Base-by-base conservation (phyloP, 2,888 invertebrate species). In the Deilephila porcellus region DNA sequence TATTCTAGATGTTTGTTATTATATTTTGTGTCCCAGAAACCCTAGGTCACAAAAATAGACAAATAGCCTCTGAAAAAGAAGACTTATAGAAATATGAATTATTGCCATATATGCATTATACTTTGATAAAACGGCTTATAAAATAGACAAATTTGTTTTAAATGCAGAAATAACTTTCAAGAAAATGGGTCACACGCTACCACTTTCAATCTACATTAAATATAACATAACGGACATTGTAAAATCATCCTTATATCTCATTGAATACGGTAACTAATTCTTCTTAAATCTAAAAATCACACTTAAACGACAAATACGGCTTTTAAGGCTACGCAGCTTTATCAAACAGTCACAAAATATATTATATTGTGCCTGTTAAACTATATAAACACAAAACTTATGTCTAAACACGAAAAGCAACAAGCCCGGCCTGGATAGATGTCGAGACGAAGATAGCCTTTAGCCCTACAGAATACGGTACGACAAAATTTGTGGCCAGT, bases 401-500 rank as follows among this genome's bases (percentile, higher is more conserved):
- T 1, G 3, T 56, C 56, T 56, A 56, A 6, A 56, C 5, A n/a
- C 56, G 7, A 56, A 56, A 56, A 56, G 56, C n/a, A 56, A 4
- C n/a, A 17, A 56, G 45, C 17, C 7, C 56, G 56, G 19, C n/a
- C n/a, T n/a, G 56, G 17, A 6, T 6, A 56, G n/a, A 56, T 25
- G 25, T 25, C 17, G 19, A 56, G 52, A 4, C 17, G 17, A n/a
- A 56, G n/a, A 56, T 56, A n/a, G 56, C 56, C 19, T 5, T 56
- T 56, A 56, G 4, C 17, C n/a, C 56, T n/a, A 56, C 11, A 64
- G 8, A 45, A 20, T 37, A 45, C 64, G 20, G 25, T 25, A 56
- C 56, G 0, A 63, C 63, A 37, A 37, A 20, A 67, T 45, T 67
- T 67, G 64, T 67, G 64, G 45, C 37, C 45, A 45, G 64, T 67